phyloP scores from a whole-genome alignment of 2,888 invertebrate species.

The Cyclophora punctaria region DNA sequence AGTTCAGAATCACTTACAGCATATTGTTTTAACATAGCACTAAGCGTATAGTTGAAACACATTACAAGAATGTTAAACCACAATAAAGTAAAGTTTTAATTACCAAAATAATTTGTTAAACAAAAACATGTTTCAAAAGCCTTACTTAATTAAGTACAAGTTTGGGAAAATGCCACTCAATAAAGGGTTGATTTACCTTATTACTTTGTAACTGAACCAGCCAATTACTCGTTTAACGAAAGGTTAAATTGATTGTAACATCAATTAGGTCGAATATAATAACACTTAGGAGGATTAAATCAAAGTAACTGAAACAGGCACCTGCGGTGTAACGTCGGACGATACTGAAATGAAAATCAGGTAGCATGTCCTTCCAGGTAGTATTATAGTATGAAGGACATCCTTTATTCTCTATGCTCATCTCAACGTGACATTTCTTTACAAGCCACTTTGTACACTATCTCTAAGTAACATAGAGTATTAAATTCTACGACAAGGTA shows the following conservation, averaged over 20 bases:
- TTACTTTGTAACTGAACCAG: too few species aligned
- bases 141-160: too few species aligned
- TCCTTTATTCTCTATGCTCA: constrained; percentile 62
- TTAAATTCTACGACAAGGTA: constrained; percentile 25
- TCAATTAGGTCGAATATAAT: constrained; percentile 5
- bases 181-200: too few species aligned
- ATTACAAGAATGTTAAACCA: too few species aligned
- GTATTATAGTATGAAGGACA: constrained; percentile 57
- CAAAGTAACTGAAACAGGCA: constrained; percentile 32
- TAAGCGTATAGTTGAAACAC: too few species aligned
- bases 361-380: constrained; percentile 52
- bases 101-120: too few species aligned
- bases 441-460: constrained; percentile 1
- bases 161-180: too few species aligned
- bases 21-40: too few species aligned
- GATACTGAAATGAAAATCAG: constrained; percentile 59
- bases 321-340: constrained; percentile 33
- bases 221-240: too few species aligned
- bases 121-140: too few species aligned
- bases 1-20: too few species aligned
- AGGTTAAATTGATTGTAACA: not conserved
- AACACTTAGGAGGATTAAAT: constrained; percentile 5
- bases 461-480: constrained; percentile 23
- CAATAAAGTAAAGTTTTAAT: too few species aligned
- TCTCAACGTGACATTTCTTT: constrained; percentile 34